Conservation (phyloP, 2,888 invertebrate genomes). For the Xylota sylvarum region DNA sequence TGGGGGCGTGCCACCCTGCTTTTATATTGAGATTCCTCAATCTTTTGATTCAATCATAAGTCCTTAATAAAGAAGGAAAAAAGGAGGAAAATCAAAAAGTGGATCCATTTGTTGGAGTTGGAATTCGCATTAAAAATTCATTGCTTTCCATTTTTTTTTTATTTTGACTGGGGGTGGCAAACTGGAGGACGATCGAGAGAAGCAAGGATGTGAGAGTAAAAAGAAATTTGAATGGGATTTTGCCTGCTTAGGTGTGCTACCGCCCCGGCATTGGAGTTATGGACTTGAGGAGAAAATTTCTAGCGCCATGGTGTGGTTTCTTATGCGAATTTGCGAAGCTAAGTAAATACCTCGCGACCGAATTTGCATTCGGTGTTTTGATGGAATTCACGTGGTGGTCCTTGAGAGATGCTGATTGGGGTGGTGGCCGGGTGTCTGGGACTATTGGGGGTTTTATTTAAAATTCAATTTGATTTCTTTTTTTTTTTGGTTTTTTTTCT, state of each 20-base stretch:
- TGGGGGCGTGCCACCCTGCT: slow-evolving; percentile 38
- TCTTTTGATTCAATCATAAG: slow-evolving; percentile 77
- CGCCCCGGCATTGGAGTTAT: slow-evolving; percentile 36
- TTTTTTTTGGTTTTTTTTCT: slow-evolving; percentile 6
- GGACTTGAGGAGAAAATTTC: slow-evolving; percentile 53
- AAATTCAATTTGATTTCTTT: slow-evolving; percentile 74
- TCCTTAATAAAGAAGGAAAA: slow-evolving; percentile 69
- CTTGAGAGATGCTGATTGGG: slow-evolving; percentile 61
- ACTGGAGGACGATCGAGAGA: background rate
- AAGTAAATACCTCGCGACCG: slow-evolving; percentile 72
- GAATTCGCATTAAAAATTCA: slow-evolving; percentile 77
- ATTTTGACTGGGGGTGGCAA: slow-evolving; percentile 17
- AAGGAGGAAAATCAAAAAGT: slow-evolving; percentile 67
- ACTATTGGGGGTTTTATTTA: slow-evolving; percentile 73
- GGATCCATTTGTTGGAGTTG: slow-evolving; percentile 75
- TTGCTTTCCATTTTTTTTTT: slow-evolving; percentile 64
- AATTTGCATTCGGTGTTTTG: slow-evolving; percentile 76
- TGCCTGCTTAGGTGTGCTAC: slow-evolving; percentile 60
- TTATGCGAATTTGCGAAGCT: slow-evolving; percentile 74
- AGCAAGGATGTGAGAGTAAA: background rate
- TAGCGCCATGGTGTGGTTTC: slow-evolving; percentile 50
- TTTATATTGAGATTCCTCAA: slow-evolving; percentile 74
- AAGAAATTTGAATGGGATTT: slow-evolving; percentile 58
- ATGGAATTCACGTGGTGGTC: slow-evolving; percentile 71
- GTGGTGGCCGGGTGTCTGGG: slow-evolving; percentile 11